phyloP scores from a whole-genome alignment of 2,888 invertebrate species.

The Alsophila aescularia region DNA sequence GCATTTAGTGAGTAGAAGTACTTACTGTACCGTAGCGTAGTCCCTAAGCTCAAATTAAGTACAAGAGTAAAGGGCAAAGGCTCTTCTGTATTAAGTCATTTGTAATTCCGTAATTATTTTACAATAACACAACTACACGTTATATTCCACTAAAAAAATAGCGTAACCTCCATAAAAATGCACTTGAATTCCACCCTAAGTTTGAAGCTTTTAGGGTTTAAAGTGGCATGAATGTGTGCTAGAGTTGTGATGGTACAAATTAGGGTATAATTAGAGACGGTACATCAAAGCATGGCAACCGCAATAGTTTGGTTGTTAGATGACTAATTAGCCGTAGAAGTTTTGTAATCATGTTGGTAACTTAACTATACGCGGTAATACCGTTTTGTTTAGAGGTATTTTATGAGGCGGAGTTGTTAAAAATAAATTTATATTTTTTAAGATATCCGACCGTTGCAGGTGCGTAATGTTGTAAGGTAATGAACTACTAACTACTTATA shows the following conservation, averaged over 20 bases:
- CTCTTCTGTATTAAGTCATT: slow-evolving; percentile 31
- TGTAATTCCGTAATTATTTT: slow-evolving; percentile 37
- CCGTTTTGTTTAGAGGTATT: not conserved
- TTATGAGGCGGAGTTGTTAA: not conserved
- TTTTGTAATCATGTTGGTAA: slow-evolving; percentile 29
- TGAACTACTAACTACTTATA: too few relatives aligned
- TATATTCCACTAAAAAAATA: slow-evolving; percentile 4
- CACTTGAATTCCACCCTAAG: not conserved
- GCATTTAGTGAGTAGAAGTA: too few relatives aligned
- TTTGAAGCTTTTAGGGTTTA: not conserved
- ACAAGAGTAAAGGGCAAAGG: slow-evolving; percentile 24
- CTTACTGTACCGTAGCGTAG: not conserved
- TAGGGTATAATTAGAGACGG: slow-evolving; percentile 33
- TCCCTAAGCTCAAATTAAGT: slow-evolving; percentile 22
- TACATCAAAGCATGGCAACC: slow-evolving; percentile 31
- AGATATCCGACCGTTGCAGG: too few relatives aligned
- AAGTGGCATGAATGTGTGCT: not conserved
- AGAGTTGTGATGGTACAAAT: slow-evolving; percentile 16
- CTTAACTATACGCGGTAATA: not conserved
- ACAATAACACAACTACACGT: slow-evolving; percentile 24
- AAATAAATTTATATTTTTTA: not conserved
- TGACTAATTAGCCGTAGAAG: slow-evolving; percentile 28
- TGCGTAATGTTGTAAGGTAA: too few relatives aligned
- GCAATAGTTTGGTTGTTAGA: slow-evolving; percentile 27
- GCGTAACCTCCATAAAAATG: not conserved